Base-by-base conservation (phyloP, 2,797 vertebrate genomes). In the Chromis chromis region DNA sequence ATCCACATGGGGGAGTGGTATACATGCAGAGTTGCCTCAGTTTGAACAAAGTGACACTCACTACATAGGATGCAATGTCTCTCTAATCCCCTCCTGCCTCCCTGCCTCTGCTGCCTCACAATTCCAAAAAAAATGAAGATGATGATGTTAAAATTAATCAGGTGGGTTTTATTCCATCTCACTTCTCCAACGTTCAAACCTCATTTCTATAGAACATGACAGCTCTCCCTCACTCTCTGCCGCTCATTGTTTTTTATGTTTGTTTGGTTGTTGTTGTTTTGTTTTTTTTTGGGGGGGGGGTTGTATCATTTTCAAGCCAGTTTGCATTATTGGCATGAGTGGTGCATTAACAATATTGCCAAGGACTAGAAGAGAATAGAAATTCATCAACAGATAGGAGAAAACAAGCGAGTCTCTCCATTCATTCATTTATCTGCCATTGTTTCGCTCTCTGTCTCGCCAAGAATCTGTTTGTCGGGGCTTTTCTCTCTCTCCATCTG, bases 91-190 rank as follows among this genome's bases (percentile, higher is more conserved):
- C 28, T 4, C 11, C 40, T 16, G 36, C 28, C 39, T 22, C 19
- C 36, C 17, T 53, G 4, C 16, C 16, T 14, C 13, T 1, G 49
- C 63, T 12, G 14, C 61, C 67, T 68, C 58, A 61, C 59, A 55
- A 28, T 67, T 61, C 24, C 48, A 25, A 62, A 50, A 86, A 83
- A 74, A 73, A 75, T 16, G 55, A 71, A 48, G 71, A 67, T 21
- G 1, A 60, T 63, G 46, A 77, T 70, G 56, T 83, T 74, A 54
- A 85, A 83, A 85, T 77, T 44, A 86, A 87, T 85, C 74, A 78
- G 76, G 53, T 70, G 65, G 49, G 2, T 68, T 87, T 90, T 76
- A 80, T 87, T 87, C 82, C 76, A 85, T 55, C 61, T 76, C 66
- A 36, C 44, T 74, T 78, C 76, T 72, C 54, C 65, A 48, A 22